Percentiles rank a stretch among this genome's conserved stretches.
Evolutionary conservation across 2,113 vertebrate species (phyloP).

Genomic region (Gallinago media): DNA sequence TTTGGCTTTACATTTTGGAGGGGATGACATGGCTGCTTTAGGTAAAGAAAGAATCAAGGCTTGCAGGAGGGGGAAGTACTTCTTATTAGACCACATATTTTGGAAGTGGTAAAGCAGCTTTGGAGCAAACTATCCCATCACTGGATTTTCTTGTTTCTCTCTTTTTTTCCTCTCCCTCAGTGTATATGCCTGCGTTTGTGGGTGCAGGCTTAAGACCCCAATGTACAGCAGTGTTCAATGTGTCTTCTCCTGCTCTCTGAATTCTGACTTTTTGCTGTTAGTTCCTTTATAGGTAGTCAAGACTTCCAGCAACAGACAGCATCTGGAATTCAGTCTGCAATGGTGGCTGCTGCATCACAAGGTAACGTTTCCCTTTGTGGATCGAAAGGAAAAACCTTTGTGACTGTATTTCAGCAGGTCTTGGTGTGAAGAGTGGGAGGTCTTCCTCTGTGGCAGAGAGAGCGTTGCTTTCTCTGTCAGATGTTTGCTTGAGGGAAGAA

Average conservation of each 20-base stretch:
- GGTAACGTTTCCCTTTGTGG: neutral
- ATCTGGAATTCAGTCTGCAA: neutral
- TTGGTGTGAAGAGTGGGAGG: neutral
- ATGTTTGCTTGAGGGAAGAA: neutral
- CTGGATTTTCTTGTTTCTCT: neutral
- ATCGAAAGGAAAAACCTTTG: neutral
- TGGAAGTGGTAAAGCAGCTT: neutral
- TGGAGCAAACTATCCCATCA: neutral
- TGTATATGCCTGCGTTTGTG: neutral
- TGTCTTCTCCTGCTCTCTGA: neutral
- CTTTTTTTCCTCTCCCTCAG: neutral
- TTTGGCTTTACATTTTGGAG: conserved; percentile 31
- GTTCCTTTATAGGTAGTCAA: neutral
- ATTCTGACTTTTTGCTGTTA: neutral
- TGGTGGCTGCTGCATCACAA: accelerated
- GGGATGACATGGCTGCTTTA: neutral
- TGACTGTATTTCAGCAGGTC: neutral
- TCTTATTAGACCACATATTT: neutral
- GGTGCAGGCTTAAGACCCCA: neutral
- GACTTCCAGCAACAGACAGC: neutral
- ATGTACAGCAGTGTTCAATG: neutral
- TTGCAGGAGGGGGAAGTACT: neutral
- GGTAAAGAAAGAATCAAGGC: neutral
- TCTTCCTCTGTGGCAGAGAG: neutral
- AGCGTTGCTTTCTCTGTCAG: neutral